A percentile compares a stretch with the other conserved stretches of the same genome.
These are phyloP conservation scores for Urechis unicinctus DNA, from an alignment of 2,888 invertebrate genomes.

Conservation along the genomic window DNA sequence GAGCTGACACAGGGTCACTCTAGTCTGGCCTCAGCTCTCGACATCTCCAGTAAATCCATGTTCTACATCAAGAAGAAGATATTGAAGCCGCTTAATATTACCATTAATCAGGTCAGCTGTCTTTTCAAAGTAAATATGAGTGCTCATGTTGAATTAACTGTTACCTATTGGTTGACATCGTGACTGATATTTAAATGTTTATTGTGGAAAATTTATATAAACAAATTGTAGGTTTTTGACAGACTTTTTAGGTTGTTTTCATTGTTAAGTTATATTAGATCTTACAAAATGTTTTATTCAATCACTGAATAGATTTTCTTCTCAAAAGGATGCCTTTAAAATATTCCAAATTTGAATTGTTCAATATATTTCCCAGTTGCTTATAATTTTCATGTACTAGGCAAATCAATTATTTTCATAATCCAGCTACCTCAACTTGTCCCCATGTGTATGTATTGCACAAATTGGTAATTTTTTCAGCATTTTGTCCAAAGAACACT, in stretches of 20 bases:
- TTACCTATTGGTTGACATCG: neutral
- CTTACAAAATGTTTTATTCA: too few species aligned
- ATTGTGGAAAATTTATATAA: too few species aligned
- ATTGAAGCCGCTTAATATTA: slow-evolving; percentile 57
- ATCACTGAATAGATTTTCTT: too few species aligned
- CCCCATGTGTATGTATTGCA: slow-evolving; percentile 1
- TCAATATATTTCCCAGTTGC: too few species aligned
- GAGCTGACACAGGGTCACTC: slow-evolving; percentile 63
- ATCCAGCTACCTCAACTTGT: too few species aligned
- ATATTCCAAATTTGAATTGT: too few species aligned
- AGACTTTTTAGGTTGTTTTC: too few species aligned
- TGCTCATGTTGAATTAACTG: neutral
- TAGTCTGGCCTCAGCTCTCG: slow-evolving; percentile 55
- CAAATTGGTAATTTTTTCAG: slow-evolving; percentile 7
- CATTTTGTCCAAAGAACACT: slow-evolving; percentile 8
- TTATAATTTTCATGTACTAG: too few species aligned
- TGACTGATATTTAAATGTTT: neutral
- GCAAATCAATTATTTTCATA: too few species aligned
- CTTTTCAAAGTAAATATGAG: slow-evolving; percentile 23
- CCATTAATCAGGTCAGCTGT: slow-evolving; percentile 57
- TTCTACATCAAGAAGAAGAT: slow-evolving; percentile 61
- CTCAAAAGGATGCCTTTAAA: too few species aligned
- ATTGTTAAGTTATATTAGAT: too few species aligned
- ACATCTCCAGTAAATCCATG: slow-evolving; percentile 54
- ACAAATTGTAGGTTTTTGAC: too few species aligned